Base-by-base conservation (phyloP, 2,888 invertebrate species). In the Heliconius hortense region DNA sequence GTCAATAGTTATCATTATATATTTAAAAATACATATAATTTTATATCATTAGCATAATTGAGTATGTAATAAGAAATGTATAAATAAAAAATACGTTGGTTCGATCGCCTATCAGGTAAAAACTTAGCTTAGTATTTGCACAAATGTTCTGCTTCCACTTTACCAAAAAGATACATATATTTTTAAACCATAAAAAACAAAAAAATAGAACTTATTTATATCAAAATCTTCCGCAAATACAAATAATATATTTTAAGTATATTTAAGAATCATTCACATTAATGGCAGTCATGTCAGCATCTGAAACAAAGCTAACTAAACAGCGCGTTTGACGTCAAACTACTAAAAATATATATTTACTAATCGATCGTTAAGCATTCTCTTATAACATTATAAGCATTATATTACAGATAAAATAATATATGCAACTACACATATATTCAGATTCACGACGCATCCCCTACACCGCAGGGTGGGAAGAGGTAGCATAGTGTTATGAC, bases 291-390 rank as follows among this genome's bases (percentile, higher is more conserved):
- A 39, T 39, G 35, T 24, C 39, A 39, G 11, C 64, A 24, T 24
- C 35, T 39, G 39, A 13, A 13, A 66, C 64, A 39, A 66, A 66
- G 24, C 64, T 66, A 39, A 39, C 13, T 39, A 39, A 39, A 39
- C 13, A 35, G 24, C 24, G 24, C 35, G n/a, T 39, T 35, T 66
- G 64, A 66, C 64, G 64, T 66, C 64, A 35, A 64, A 39, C n/a
- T 15, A 66, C 39, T 39, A 39, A 66, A 39, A 35, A n/a, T 35
- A 64, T 24, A 66, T 63, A 66, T 66, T 39, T 39, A 39, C 24
- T 39, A 66, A 31, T 31, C 63, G 31, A 21, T 31, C 28, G 31
- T 31, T 63, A 62, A 28, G 62, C 13, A 31, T 21, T 28, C 8
- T 62, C 28, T n/a, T 18, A 48, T 48, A 18, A 3, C 5, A 31